Evolutionary conservation across 2,888 invertebrate genomes (phyloP).

Genomic region (Apamea anceps): DNA sequence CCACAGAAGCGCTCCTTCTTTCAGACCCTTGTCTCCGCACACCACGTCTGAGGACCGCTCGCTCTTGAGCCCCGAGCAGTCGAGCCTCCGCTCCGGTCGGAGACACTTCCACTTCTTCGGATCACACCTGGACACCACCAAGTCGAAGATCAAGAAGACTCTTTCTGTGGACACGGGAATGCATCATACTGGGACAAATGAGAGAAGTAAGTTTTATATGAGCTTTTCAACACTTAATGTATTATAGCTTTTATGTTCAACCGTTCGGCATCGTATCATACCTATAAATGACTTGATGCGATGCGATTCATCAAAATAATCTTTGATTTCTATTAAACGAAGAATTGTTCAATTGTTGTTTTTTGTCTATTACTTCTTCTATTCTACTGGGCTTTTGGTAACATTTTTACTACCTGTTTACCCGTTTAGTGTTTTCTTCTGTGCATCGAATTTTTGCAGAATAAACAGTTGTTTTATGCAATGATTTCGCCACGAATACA

Average conservation of each 20-base stretch:
- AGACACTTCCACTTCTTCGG: slow-evolving; percentile 88
- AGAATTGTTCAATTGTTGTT: background rate
- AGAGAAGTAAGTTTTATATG: slow-evolving; percentile 76
- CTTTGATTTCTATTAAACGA: background rate
- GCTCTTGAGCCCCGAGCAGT: slow-evolving; percentile 85
- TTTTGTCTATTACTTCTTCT: background rate
- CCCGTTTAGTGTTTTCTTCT: background rate
- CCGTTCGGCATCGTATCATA: background rate
- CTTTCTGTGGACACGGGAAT: slow-evolving; percentile 88
- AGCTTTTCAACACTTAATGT: slow-evolving; percentile 4
- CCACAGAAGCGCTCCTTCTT: slow-evolving; percentile 43
- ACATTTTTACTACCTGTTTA: background rate
- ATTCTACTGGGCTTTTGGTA: background rate
- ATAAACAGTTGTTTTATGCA: background rate
- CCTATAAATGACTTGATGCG: background rate
- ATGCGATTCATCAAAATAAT: background rate
- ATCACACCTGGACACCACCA: slow-evolving; percentile 84
- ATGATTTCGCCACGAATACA: background rate
- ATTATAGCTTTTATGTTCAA: background rate
- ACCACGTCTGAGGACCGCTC: slow-evolving; percentile 86
- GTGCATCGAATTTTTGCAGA: background rate
- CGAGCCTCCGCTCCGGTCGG: slow-evolving; percentile 80
- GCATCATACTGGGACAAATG: slow-evolving; percentile 88
- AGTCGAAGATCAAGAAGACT: slow-evolving; percentile 88
- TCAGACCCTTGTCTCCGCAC: slow-evolving; percentile 87